Conservation (phyloP, 2,888 invertebrate species). For the Thecophora atra region DNA sequence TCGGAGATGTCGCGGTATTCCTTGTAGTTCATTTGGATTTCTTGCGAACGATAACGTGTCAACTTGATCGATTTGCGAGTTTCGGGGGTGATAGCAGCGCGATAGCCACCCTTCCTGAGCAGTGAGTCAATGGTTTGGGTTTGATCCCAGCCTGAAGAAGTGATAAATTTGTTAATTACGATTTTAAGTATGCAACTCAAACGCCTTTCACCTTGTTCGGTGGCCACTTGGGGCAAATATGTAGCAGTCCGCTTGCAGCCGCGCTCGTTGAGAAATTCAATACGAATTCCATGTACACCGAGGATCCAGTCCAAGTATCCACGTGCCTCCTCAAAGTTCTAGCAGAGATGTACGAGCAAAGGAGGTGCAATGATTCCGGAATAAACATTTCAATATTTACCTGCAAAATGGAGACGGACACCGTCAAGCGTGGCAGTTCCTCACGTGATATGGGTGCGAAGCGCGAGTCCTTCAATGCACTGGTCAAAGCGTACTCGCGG, state of each 20-base stretch:
- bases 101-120: conserved; percentile 96
- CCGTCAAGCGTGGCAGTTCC: conserved; percentile 90
- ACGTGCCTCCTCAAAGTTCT: conserved; percentile 92
- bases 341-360: conserved; percentile 12
- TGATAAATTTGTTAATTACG: no score
- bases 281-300: conserved; percentile 96
- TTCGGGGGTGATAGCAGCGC: conserved; percentile 88
- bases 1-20: conserved; percentile 72
- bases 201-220: conserved; percentile 88
- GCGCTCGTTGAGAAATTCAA: conserved; percentile 94
- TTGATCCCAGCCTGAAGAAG: conserved; percentile 92
- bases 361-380: neutral
- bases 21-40: conserved; percentile 87
- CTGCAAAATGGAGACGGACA: conserved; percentile 91
- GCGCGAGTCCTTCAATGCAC: conserved; percentile 96
- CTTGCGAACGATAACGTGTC: conserved; percentile 96
- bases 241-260: conserved; percentile 96
- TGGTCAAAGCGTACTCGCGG: conserved; percentile 96
- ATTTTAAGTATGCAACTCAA: neutral
- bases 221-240: conserved; percentile 97
- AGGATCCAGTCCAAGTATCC: conserved; percentile 98
- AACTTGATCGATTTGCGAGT: conserved; percentile 89
- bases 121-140: conserved; percentile 98
- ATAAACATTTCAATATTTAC: conserved; percentile 66
- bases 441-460: conserved; percentile 95